Conservation (phyloP, 1,140 invertebrate genomes). For the Nasonia vitripennis region DNA sequence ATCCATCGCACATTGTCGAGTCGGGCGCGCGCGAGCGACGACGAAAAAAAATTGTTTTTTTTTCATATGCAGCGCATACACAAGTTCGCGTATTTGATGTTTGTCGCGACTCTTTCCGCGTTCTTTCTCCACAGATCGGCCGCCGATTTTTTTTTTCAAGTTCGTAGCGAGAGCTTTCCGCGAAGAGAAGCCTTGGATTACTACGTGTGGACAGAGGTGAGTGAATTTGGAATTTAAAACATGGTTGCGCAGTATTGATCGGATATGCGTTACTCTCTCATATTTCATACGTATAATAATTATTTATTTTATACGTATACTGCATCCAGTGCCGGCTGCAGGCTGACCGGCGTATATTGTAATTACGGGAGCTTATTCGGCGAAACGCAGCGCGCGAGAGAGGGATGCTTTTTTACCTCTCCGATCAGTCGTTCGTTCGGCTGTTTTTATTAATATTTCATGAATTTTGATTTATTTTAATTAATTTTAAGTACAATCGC, state of each 20-base stretch:
- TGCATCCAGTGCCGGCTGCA: not conserved
- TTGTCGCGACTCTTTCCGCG: not conserved
- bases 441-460: slow-evolving; percentile 41
- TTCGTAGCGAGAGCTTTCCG: not conserved
- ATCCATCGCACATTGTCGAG: slow-evolving; percentile 13
- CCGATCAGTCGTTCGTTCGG: not conserved
- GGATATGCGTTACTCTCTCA: not conserved
- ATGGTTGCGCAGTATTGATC: not conserved
- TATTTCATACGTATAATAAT: slow-evolving; percentile 22
- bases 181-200: not conserved
- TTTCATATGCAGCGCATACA: not conserved
- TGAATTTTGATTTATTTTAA: slow-evolving; percentile 52
- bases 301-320: slow-evolving; percentile 18
- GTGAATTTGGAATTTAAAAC: not conserved
- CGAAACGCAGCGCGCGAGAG: slow-evolving; percentile 10
- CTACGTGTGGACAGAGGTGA: not conserved
- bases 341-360: slow-evolving; percentile 10
- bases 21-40: not conserved
- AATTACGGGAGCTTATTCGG: slow-evolving; percentile 35
- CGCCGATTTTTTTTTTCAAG: not conserved
- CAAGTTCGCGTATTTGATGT: slow-evolving; percentile 2
- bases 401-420: slow-evolving; percentile 18
- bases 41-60: slow-evolving; percentile 1
- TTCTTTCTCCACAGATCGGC: not conserved
- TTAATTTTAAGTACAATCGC: slow-evolving; percentile 49